Evolutionary conservation across 2,888 invertebrate genomes (phyloP).

Genomic region (Drosophila mimetica): DNA sequence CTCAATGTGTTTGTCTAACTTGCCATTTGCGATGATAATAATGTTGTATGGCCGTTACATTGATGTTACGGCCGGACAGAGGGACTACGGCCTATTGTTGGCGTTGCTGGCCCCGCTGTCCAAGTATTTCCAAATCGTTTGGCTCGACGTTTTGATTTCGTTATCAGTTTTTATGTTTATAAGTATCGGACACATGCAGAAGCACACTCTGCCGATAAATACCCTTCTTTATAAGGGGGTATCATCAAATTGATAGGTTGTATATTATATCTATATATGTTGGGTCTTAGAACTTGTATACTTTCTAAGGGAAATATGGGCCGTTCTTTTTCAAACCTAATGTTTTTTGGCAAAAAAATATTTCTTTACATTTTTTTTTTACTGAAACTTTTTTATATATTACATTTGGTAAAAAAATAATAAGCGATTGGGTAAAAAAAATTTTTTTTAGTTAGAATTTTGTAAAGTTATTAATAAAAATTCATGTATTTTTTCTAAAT

Average conservation of each 20-base stretch:
- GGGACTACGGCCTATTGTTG: constrained; percentile 41
- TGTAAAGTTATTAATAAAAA: too few species aligned
- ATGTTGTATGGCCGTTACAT: constrained; percentile 79
- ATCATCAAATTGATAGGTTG: too few species aligned
- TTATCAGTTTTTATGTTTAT: constrained; percentile 80
- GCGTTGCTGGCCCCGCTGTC: constrained; percentile 46
- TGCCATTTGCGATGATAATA: constrained; percentile 78
- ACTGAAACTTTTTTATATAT: too few species aligned
- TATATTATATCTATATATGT: too few species aligned
- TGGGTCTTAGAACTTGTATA: too few species aligned
- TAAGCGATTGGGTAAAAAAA: too few species aligned
- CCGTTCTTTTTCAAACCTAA: too few species aligned
- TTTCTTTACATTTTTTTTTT: too few species aligned
- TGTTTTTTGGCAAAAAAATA: background rate
- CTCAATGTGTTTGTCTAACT: constrained; percentile 78
- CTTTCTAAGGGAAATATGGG: too few species aligned
- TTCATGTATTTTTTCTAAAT: too few species aligned
- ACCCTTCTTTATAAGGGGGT: constrained; percentile 6
- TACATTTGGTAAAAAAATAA: too few species aligned
- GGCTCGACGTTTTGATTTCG: constrained; percentile 80
- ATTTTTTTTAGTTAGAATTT: too few species aligned
- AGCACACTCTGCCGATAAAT: constrained; percentile 11
- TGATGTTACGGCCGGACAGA: constrained; percentile 63
- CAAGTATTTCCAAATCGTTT: constrained; percentile 74
- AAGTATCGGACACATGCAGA: constrained; percentile 54